Base-by-base conservation (phyloP, 2,113 vertebrate genomes). In the Hippolais icterina region DNA sequence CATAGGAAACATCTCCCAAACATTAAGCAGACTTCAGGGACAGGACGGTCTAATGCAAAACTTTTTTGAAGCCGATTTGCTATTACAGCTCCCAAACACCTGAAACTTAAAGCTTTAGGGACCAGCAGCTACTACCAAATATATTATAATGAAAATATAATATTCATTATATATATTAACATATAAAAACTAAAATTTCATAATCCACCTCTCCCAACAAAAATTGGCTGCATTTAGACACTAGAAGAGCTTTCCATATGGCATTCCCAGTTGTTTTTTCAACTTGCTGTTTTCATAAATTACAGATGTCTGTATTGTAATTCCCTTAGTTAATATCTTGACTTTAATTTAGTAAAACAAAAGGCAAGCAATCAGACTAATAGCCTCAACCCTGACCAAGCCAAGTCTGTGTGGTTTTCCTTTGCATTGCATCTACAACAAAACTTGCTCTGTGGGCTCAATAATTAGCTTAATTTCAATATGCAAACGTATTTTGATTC, bases 281-380 rank as follows among this genome's bases (percentile, higher is more conserved):
- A 88, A 50, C 44, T 87, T 35, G 50, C 8, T 66, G 9, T 75
- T 86, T 90, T 75, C 52, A 86, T 71, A 86, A 75, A 86, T 91
- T 83, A 50, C 27, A 65, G 21, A 46, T 65, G 44, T 53, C 75
- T 68, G 52, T 83, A 64, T 15, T 89, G 54, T 70, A 90, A 69
- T 80, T 86, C 42, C 39, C 39, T 87, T 49, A 68, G 60, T 85
- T 86, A 87, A 42, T 70, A 79, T 49, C 74, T 61, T 82, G 50
- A 63, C 53, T 77, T 85, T 53, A 78, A 82, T 85, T 89, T 91
- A 81, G 57, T 83, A 76, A 94, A 95, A 89, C 57, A 84, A 82
- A 78, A 49, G 29, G n/a, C 41, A 52, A 57, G 37, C 53, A 81
- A 79, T 72, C 85, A 87, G 33, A 72, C 65, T 70, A 61, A 63